Base-by-base conservation (phyloP, 2,113 vertebrate genomes). In the Callionymus lyra region DNA sequence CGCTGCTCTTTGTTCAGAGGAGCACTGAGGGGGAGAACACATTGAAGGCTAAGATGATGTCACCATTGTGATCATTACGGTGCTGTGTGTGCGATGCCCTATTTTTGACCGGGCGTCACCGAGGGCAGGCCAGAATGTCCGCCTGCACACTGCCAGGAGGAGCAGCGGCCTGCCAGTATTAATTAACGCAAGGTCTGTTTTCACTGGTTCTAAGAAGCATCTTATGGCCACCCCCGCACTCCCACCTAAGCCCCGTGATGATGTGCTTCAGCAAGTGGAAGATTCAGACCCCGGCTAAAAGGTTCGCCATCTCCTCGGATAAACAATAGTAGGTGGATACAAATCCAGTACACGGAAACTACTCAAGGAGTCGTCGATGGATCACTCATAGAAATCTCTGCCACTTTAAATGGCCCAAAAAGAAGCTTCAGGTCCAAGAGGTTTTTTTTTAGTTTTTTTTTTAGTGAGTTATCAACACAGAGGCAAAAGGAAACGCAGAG, bases 1-100 rank as follows among this genome's bases (percentile, higher is more conserved):
- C 74, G 65, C 74, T 81, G 76, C 74, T 81, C 78, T 83, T 83
- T 81, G 81, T 83, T 83, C 72, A 47, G 51, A 61, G 6, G 61
- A 76, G 71, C 59, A 48, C 51, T 38, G 57, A 71, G 63, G 68
- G 71, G 75, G 70, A 65, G 31, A 67, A 70, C 62, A 63, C 74
- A 64, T 65, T 70, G 62, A 67, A 75, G 69, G 62, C 74, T 59
- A 38, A 48, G 72, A 80, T 83, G 78, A 83, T 81, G 81, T 83
- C 78, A 81, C 74, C 76, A 63, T 74, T 72, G 73, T 76, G 73
- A 76, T 80, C 66, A 75, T 79, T 82, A 68, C 67, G 68, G 66
- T 60, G 61, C 58, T 59, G 52, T 61, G 62, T 59, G 52, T 61
- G 62, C 42, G 59, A 44, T 79, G 82, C 68, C 79, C 76, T 83